These are phyloP conservation scores for Amia ocellicauda DNA, from an alignment of 2,113 vertebrate species.

Conservation along the genomic window DNA sequence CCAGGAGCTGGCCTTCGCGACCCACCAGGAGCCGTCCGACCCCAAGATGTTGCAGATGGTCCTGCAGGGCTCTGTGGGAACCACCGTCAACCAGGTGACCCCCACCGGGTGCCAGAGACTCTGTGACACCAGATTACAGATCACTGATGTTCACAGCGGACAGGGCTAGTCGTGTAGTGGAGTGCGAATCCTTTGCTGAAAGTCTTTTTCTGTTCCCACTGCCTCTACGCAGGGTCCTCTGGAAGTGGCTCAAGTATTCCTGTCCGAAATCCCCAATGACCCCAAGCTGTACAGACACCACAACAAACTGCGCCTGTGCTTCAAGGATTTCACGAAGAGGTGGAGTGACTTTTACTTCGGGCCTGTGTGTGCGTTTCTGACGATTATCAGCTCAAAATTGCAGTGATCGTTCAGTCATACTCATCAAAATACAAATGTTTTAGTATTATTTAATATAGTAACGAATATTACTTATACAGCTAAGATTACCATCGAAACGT, in stretches of 20 bases:
- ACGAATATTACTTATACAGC: no score
- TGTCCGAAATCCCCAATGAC: conserved; percentile 94
- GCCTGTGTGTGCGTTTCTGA: no score
- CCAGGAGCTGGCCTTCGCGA: conserved; percentile 93
- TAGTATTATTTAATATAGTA: no score
- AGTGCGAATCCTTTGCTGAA: background rate
- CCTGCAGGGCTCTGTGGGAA: conserved; percentile 96
- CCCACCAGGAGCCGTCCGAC: conserved; percentile 94
- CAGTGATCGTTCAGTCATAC: no score
- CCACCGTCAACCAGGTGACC: conserved; percentile 95
- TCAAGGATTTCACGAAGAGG: conserved; percentile 99
- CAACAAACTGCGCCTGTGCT: conserved; percentile 95
- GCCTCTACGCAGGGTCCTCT: conserved; percentile 97
- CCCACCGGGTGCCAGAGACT: conserved; percentile 3
- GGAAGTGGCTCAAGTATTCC: conserved; percentile 97
- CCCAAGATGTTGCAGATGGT: conserved; percentile 99
- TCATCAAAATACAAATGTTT: no score
- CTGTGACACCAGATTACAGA: background rate
- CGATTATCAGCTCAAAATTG: no score
- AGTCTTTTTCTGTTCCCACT: background rate
- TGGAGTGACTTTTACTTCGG: conserved; percentile 47
- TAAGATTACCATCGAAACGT: no score
- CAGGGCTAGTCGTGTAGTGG: background rate
- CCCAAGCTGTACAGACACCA: conserved; percentile 97
- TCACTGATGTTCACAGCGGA: background rate